Base-by-base conservation (phyloP, 2,888 invertebrate genomes). In the Hoplodrina ambigua region DNA sequence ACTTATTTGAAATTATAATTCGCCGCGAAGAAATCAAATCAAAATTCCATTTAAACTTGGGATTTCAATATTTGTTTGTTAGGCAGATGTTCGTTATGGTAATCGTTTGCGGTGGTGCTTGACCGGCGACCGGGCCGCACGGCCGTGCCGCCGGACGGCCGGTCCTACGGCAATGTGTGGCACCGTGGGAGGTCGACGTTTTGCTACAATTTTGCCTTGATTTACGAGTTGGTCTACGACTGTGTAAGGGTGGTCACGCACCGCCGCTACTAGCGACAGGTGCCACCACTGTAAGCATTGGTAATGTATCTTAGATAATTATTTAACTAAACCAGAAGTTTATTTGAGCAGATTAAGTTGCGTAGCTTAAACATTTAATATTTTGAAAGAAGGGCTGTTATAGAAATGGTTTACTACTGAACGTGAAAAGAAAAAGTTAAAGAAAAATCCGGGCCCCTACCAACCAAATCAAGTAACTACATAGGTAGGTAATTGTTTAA, bases 1-100 rank as follows among this genome's bases (percentile, higher is more conserved):
- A 90, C 94, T 94, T 93, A 95, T 95, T 94, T 95, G 94, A 94
- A 95, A 95, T 95, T 95, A 95, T 94, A 95, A 95, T 87, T 86
- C 88, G 88, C 89, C 87, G 90, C 89, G 89, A 93, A 94, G 94
- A 93, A 94, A 95, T 95, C 94, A 92, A 94, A 95, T 95, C 95
- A 94, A 95, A 94, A 95, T 95, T 94, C 94, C 94, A 95, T 95
- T 94, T 93, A 92, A 94, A 94, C 91, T 94, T 87, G 83, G 90
- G 87, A 91, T 94, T 94, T 93, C 92, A 94, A 94, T 95, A 93
- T 94, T 93, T 94, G 93, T 93, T 92, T 89, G 89, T 85, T 85
- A 86, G 87, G 86, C 92, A 91, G 91, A 90, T 92, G 91, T 87
- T 87, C 85, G 88, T 84, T 89, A 90, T 87, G 87, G 69, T 83